phyloP scores from a whole-genome alignment of 2,113 vertebrate species.

The Rhadina sibilatrix region DNA sequence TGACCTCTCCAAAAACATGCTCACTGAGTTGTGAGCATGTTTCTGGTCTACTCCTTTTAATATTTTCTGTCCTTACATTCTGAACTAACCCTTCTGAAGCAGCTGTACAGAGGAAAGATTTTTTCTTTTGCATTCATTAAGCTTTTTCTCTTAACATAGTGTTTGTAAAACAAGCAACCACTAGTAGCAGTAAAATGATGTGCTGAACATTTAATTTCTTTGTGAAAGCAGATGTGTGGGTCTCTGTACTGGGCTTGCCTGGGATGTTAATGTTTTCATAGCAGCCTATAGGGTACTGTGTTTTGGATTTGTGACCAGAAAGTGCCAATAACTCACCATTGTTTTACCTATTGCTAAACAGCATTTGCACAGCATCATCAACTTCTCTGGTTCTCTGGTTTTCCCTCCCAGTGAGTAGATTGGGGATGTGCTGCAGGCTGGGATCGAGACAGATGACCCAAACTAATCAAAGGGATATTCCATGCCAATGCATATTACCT shows the following conservation, averaged over 20 bases:
- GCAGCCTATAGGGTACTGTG: neutral
- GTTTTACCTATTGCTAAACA: neutral
- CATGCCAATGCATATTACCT: neutral
- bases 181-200: neutral
- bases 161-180: neutral
- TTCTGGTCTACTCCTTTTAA: neutral
- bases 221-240: neutral
- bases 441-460: accelerated
- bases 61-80: neutral
- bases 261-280: neutral
- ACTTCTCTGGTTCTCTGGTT: neutral
- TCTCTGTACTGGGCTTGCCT: neutral
- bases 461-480: neutral
- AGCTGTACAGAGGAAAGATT: neutral
- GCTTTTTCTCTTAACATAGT: accelerated
- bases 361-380: neutral
- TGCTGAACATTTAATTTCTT: neutral
- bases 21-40: neutral
- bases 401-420: neutral
- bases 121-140: neutral
- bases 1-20: neutral
- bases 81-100: neutral
- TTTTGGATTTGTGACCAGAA: neutral
- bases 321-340: neutral
- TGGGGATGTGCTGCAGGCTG: neutral